phyloP scores from a whole-genome alignment of 2,113 vertebrate genomes.

The Microcebus ravelobensis region DNA sequence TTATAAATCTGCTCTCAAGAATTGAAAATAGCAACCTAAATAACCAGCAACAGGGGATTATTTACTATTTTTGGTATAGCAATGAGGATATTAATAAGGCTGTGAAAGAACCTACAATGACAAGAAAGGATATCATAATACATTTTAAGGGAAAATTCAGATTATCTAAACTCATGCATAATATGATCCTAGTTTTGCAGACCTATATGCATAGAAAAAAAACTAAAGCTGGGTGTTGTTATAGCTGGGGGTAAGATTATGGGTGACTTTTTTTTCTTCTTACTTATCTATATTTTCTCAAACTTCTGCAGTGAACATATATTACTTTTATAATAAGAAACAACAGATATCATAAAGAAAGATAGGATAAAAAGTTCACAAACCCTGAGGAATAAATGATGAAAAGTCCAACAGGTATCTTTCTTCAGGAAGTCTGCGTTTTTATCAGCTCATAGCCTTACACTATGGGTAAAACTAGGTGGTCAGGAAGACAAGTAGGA shows the following conservation, averaged over 20 bases:
- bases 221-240: neutral
- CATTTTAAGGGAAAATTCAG: neutral
- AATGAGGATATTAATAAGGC: neutral
- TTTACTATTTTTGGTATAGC: neutral
- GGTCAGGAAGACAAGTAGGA: neutral
- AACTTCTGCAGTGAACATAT: neutral
- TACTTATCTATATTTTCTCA: neutral
- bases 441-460: neutral
- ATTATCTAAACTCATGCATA: neutral
- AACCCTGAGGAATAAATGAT: neutral
- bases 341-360: neutral
- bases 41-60: neutral
- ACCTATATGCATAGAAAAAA: conserved; percentile 12
- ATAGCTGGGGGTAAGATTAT: neutral
- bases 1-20: conserved; percentile 29
- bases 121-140: neutral
- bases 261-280: neutral
- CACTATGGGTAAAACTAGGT: neutral
- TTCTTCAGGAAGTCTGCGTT: neutral
- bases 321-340: conserved; percentile 38
- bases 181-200: neutral
- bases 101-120: neutral
- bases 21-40: neutral
- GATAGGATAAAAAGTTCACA: neutral
- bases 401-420: neutral